These are phyloP conservation scores for Nemotelus nigrinus DNA, from an alignment of 2,888 invertebrate species.

Conservation along the genomic window DNA sequence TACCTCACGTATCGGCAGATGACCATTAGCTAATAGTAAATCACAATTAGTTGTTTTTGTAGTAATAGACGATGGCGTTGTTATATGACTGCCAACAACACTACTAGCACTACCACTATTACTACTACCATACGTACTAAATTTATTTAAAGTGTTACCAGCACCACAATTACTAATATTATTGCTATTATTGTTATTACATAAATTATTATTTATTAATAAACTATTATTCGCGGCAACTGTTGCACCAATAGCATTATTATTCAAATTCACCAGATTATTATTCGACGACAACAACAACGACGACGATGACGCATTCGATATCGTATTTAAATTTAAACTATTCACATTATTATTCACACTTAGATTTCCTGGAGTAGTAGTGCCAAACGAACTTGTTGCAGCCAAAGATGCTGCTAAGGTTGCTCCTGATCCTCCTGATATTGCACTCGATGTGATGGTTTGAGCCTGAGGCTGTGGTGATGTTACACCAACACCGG, in stretches of 20 bases:
- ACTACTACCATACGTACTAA: conserved; percentile 53
- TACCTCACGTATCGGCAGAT: conserved; percentile 65
- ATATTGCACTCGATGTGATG: too few species aligned
- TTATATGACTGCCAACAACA: too few species aligned
- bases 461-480: conserved; percentile 26
- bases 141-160: conserved; percentile 53
- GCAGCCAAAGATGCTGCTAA: not conserved
- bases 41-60: conserved; percentile 58
- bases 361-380: conserved; percentile 46
- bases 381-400: conserved; percentile 9
- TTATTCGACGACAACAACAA: conserved; percentile 1
- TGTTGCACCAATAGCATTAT: conserved; percentile 38
- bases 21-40: conserved; percentile 64
- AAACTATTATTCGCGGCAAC: conserved; percentile 50
- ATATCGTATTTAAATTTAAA: conserved; percentile 49
- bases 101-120: not conserved
- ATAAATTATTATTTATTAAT: conserved; percentile 51
- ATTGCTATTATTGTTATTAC: conserved; percentile 56
- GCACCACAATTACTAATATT: conserved; percentile 55
- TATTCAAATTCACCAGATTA: conserved; percentile 44
- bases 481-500: conserved; percentile 14
- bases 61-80: not conserved
- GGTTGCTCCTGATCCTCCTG: not conserved
- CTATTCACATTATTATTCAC: conserved; percentile 49
- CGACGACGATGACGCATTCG: not conserved